Conservation (phyloP, 2,113 vertebrate genomes). For the Amazona vittata region DNA sequence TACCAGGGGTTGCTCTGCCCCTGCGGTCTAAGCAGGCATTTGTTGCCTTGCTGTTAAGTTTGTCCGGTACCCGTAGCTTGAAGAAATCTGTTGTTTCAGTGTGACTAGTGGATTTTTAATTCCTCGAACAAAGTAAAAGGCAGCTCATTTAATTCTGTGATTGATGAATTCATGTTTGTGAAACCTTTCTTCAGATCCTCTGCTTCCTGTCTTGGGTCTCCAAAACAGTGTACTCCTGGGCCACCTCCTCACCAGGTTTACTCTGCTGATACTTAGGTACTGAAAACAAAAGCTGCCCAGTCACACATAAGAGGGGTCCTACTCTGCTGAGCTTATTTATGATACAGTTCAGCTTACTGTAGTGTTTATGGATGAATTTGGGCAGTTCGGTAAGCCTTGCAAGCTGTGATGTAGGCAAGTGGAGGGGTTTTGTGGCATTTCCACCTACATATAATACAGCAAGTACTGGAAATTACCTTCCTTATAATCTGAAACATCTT, state of each 20-base stretch:
- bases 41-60: not conserved
- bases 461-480: not conserved
- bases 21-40: accelerated
- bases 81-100: not conserved
- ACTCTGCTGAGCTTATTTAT: not conserved
- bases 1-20: not conserved
- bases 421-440: not conserved
- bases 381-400: not conserved
- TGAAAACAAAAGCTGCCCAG: not conserved
- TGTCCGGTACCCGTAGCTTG: not conserved
- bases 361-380: not conserved
- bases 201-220: not conserved
- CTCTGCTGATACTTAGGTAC: not conserved
- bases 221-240: accelerated
- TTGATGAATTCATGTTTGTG: not conserved
- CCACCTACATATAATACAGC: not conserved
- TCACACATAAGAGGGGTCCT: not conserved
- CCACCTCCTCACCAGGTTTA: not conserved
- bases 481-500: not conserved
- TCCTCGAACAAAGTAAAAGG: not conserved
- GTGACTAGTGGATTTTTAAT: not conserved
- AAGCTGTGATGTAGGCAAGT: not conserved
- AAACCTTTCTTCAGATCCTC: not conserved
- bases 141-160: not conserved
- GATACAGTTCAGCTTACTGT: not conserved